These are phyloP conservation scores for Saccostrea cuccullata DNA, from an alignment of 1,140 invertebrate genomes.

Conservation along the genomic window DNA sequence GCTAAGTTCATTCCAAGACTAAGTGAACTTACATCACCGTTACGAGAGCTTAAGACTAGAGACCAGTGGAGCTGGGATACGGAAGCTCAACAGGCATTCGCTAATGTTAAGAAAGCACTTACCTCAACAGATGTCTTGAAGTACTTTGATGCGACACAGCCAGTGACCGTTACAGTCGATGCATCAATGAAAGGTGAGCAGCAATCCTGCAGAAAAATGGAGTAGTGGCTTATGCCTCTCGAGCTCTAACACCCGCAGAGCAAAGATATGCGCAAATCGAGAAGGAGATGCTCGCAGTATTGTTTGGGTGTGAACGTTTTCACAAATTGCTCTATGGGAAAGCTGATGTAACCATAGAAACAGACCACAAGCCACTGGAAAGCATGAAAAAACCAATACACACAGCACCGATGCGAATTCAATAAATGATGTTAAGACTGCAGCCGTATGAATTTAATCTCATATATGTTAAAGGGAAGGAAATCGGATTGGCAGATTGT, in stretches of 20 bases:
- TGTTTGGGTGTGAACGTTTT: constrained; percentile 80
- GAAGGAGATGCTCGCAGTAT: constrained; percentile 80
- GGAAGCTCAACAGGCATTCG: constrained; percentile 9
- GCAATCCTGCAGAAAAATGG: constrained; percentile 48
- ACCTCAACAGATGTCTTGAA: no score
- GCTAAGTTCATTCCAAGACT: constrained; percentile 54
- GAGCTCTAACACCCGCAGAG: constrained; percentile 72
- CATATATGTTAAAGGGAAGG: constrained; percentile 50
- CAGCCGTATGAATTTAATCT: constrained; percentile 61
- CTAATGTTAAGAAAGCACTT: no score
- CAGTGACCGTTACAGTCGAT: constrained; percentile 68
- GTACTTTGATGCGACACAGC: constrained; percentile 51
- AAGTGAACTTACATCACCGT: constrained; percentile 55
- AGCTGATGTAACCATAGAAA: constrained; percentile 56
- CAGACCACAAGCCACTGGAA: constrained; percentile 75
- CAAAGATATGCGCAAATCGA: constrained; percentile 77
- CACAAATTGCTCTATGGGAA: constrained; percentile 68
- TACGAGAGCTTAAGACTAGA: constrained; percentile 45
- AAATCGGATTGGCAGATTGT: constrained; percentile 41
- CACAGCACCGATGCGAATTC: constrained; percentile 59
- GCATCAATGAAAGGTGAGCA: constrained; percentile 73
- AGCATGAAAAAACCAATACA: constrained; percentile 60
- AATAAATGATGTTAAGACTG: constrained; percentile 66
- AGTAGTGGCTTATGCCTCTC: constrained; percentile 62
- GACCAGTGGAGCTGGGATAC: constrained; percentile 46